Evolutionary conservation across 2,113 vertebrate genomes (phyloP), one percentile per base, ranked within the genome.

Genomic region (Neotoma lepida): DNA sequence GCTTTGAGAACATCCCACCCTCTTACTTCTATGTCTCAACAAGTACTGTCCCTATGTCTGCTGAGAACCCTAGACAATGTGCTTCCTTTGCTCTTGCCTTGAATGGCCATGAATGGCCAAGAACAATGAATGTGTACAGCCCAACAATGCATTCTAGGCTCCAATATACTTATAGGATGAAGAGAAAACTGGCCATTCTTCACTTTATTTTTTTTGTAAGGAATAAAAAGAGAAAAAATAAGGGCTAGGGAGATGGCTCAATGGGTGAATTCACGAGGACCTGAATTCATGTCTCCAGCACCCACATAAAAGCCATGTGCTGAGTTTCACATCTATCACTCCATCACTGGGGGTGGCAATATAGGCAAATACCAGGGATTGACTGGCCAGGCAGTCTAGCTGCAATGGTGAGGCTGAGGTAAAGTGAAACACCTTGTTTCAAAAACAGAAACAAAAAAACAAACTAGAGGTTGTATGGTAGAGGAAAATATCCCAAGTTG

Each of bases 21-120:
- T 97, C 99, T 98, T 51, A 99, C 99, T n/a, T 99, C 99, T 24
- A 99, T 99, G 0, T 99, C 99, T 0, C 99, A 99, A 88, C 99
- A 99, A 99, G 96, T 90, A 99, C 96, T 95, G 99, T 99, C 30
- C 99, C 99, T 0, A 98, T 98, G 85, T 99, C 99, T 0, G 99
- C 99, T 99, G 95, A 99, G 99, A 98, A 99, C 99, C 98, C 99
- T 99, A 98, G 99, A 99, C 98, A 99, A 99, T 0, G 99, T 99
- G 93, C 98, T 99, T 35, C 99, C 99, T 99, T 97, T 99, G 99
- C 97, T 99, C 99, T 97, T 99, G 99, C 90, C 99, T 99, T 54
- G 63, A 64, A 10, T 64, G 26, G 63, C 30, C 64, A 33, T 33
- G 13, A 66, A 33, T 30, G 30, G 99, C 99, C 98, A 99, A 98